Evolutionary conservation across 2,113 vertebrate species (phyloP), one percentile per base, ranked within the genome.

Genomic region (Ochotona princeps): DNA sequence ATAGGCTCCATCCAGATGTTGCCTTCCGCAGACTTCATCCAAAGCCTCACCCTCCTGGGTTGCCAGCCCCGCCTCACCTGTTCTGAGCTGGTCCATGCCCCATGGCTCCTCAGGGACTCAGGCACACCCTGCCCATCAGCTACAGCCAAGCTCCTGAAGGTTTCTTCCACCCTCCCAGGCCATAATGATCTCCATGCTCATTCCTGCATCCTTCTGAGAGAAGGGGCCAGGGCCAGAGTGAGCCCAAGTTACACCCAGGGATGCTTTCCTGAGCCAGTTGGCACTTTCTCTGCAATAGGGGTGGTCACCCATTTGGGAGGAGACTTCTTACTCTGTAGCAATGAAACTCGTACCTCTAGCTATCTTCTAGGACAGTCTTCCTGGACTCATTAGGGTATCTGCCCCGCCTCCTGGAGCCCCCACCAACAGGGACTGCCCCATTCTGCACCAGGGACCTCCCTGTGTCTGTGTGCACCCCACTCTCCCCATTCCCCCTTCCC

Each of bases 41-140:
- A 25, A 38, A 21, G 5, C 70, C 35, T 25, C 0, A 12, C 47
- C 12, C 23, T 35, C 26, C 60, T 20, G 30, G 13, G 7, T 0
- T 7, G n/a, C 38, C 20, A 0, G 44, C 23, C 11, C 9, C 0
- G 2, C 18, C 30, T 20, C 18, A 8, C 73, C 82, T 47, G 21
- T 28, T 60, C 72, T 28, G 38, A 30, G 15, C 21, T 20, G 60
- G 44, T 63, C 13, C 11, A 13, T 21, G 23, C 0, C 7, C 44
- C 2, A 0, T 1, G 3, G 30, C 51, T 61, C 49, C 70, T 51
- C 0, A 0, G 17, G 47, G 60, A 44, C 23, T 21, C 57, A 15
- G 47, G 9, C 35, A 2, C 0, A 13, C 51, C 38, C 0, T 28
- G n/a, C 49, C 28, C 47, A 12, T 28, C 25, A 0, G 5, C 0